Conservation (phyloP, 2,888 invertebrate species). For the Pristionchus fissidentatus region DNA sequence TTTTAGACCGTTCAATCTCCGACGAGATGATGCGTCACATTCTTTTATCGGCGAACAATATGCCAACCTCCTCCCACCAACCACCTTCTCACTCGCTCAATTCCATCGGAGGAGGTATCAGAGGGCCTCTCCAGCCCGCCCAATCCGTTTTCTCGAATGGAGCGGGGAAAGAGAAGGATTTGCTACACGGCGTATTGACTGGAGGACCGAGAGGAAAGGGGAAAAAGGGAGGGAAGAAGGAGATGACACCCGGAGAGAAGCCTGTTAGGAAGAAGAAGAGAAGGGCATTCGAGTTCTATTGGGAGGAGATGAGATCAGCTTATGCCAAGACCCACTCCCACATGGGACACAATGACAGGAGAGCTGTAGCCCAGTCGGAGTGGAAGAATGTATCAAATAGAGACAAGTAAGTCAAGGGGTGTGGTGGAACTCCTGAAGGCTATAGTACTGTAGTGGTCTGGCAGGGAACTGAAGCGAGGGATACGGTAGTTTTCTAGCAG, state of each 20-base stretch:
- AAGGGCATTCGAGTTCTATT: constrained; percentile 48
- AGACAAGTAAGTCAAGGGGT: constrained; percentile 44
- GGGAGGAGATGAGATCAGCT: constrained; percentile 34
- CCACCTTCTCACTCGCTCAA: neutral
- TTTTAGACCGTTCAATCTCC: constrained; percentile 21
- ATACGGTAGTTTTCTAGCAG: neutral
- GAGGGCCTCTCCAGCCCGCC: constrained; percentile 10
- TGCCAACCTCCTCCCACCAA: constrained; percentile 11
- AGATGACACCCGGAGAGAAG: constrained; percentile 32
- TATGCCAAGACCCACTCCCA: constrained; percentile 46
- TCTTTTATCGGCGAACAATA: constrained; percentile 34
- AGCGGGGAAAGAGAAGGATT: constrained; percentile 12
- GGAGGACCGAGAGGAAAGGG: neutral
- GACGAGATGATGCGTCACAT: constrained; percentile 49
- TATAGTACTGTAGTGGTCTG: neutral
- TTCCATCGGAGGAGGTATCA: neutral
- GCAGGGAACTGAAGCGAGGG: too few species aligned
- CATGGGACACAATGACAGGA: constrained; percentile 46
- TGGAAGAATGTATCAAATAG: constrained; percentile 47
- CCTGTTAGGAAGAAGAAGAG: constrained; percentile 47
- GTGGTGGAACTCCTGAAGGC: neutral
- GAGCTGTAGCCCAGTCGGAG: constrained; percentile 41
- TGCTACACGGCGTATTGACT: neutral
- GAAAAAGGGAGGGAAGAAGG: neutral
- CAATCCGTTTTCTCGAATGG: constrained; percentile 11